Evolutionary conservation across 2,888 invertebrate genomes (phyloP).

Genomic region (Caradrina clavipalpis): DNA sequence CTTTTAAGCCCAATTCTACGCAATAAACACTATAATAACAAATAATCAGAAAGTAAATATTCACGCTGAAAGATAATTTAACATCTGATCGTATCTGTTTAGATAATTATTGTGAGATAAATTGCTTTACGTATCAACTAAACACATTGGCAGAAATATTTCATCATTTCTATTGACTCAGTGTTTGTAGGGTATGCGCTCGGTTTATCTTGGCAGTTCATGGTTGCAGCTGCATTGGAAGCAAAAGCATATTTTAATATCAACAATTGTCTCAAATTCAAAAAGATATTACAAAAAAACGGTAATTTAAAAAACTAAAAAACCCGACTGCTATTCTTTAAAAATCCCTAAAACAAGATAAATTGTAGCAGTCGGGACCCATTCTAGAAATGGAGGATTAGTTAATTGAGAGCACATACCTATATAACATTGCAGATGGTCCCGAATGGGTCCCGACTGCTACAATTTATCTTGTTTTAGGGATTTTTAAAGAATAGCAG

Average conservation of each 20-base stretch:
- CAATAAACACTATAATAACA: background rate
- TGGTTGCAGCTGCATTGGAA: conserved; percentile 17
- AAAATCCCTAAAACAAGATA: no score
- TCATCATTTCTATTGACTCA: conserved; percentile 29
- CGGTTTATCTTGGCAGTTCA: conserved; percentile 45
- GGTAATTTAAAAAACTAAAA: no score
- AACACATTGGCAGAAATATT: conserved; percentile 29
- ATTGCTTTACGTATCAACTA: conserved; percentile 18
- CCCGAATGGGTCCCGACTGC: no score
- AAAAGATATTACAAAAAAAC: no score
- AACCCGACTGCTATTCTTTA: no score
- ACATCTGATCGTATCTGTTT: conserved; percentile 13
- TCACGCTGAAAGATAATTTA: conserved; percentile 9
- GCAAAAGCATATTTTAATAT: conserved; percentile 1
- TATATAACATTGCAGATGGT: no score
- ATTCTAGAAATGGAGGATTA: no score
- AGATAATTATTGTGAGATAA: conserved; percentile 39
- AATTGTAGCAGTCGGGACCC: no score
- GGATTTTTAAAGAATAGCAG: no score
- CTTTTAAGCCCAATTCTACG: background rate
- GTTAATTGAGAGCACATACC: no score
- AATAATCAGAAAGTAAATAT: background rate
- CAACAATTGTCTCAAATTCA: no score
- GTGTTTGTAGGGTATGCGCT: conserved; percentile 24
- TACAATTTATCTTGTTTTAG: no score